phyloP scores from a whole-genome alignment of 2,113 vertebrate species.

The Tachysurus vachellii region DNA sequence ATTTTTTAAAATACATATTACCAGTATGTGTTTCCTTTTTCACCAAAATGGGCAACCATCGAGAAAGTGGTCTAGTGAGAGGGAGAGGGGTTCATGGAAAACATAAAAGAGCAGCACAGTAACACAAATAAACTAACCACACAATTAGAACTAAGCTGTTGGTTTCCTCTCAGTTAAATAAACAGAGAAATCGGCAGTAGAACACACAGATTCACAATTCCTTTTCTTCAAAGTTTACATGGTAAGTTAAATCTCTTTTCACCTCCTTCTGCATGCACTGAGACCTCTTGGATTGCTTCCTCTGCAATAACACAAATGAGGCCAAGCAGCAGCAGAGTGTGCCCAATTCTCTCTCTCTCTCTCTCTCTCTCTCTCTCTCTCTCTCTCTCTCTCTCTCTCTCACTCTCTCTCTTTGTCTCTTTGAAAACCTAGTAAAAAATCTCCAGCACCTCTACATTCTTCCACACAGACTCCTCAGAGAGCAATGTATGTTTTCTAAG shows the following conservation, averaged over 20 bases:
- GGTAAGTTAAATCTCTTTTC: conserved; percentile 68
- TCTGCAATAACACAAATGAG: conserved; percentile 52
- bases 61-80: conserved; percentile 35
- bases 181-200: conserved; percentile 65
- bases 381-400: conserved; percentile 1
- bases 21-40: conserved; percentile 47
- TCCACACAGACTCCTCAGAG: conserved; percentile 15
- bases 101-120: conserved; percentile 61
- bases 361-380: conserved; percentile 31
- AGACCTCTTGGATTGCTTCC: conserved; percentile 53
- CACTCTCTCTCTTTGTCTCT: conserved; percentile 9
- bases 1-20: conserved; percentile 30
- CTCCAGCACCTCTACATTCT: conserved; percentile 12
- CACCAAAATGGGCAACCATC: conserved; percentile 48
- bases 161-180: conserved; percentile 72
- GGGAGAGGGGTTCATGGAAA: conserved; percentile 55
- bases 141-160: conserved; percentile 69
- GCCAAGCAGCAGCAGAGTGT: conserved; percentile 45
- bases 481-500: conserved; percentile 15
- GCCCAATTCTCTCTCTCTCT: conserved; percentile 8
- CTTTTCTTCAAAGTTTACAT: conserved; percentile 70
- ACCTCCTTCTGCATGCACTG: conserved; percentile 54
- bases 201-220: conserved; percentile 67
- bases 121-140: conserved; percentile 69
- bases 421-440: conserved; percentile 27